Evolutionary conservation across 2,797 vertebrate genomes (phyloP).

Genomic region (Aldrovandia affinis): DNA sequence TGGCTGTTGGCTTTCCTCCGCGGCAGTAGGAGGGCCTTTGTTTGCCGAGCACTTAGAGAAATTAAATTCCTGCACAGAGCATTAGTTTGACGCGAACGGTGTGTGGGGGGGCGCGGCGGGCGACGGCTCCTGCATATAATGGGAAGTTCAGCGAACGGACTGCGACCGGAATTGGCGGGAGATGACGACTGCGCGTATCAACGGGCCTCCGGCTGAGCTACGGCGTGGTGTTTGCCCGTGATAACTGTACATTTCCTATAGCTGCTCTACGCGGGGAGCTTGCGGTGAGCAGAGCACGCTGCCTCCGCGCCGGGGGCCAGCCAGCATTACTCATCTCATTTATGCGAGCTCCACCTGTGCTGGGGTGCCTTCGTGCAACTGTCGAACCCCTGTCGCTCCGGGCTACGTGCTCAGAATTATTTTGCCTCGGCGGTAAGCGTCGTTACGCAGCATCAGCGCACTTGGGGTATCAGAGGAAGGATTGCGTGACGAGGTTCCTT

Average conservation of each 20-base stretch:
- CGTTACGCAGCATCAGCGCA: background rate
- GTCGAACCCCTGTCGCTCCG: background rate
- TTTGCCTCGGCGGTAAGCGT: background rate
- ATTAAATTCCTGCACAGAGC: background rate
- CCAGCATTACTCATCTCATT: constrained; percentile 7
- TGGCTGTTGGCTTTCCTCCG: background rate
- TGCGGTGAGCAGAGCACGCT: background rate
- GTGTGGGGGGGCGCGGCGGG: background rate
- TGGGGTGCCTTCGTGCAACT: background rate
- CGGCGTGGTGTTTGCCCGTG: background rate
- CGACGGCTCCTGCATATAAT: background rate
- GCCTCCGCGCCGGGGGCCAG: background rate
- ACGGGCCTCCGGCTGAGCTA: background rate
- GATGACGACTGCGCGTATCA: background rate
- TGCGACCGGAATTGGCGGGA: background rate
- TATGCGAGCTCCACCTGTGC: constrained; percentile 6
- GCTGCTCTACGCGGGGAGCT: background rate
- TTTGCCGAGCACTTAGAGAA: constrained; percentile 17
- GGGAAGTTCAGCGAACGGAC: background rate
- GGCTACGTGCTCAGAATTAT: background rate
- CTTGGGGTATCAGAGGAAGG: background rate
- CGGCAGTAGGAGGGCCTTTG: background rate
- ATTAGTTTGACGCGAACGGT: background rate
- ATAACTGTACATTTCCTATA: constrained; percentile 14
- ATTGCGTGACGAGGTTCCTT: background rate